Base-by-base conservation (phyloP, 2,113 vertebrate genomes). In the Bubalus kerabau region DNA sequence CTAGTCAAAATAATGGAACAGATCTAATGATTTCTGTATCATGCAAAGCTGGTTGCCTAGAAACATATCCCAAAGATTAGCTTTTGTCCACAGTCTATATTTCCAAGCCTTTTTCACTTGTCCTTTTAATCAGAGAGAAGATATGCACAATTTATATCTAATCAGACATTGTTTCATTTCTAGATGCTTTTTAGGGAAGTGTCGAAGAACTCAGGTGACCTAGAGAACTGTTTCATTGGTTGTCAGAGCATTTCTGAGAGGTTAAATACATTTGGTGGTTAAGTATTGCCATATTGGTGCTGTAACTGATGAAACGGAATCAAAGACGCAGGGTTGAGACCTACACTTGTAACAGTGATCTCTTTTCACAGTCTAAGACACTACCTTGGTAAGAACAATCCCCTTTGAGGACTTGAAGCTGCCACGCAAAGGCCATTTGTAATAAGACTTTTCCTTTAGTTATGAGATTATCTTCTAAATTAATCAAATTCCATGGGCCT, bases 61-160 rank as follows among this genome's bases (percentile, higher is more conserved):
- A 98, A 96, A 97, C 89, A 97, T 60, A 43, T 80, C 50, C 93
- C 64, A 86, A 96, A 98, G 88, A 97, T 87, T 84, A 60, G n/a
- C 78, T 97, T 94, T 93, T 89, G 57, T 48, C 82, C 40, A n/a
- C 64, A 28, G 3, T 83, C 50, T 95, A 13, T 90, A 91, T 71
- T 85, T 96, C n/a, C 46, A 21, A 93, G 62, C 36, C 71, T 89
- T 96, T 96, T 94, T 78, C 32, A 92, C 17, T 91, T 84, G 24
- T 91, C 57, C 52, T 21, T 84, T 67, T 94, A 91, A 50, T 91
- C 48, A 67, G 94, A 91, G 54, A 94, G n/a, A 93, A 6, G 19
- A 93, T 40, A 80, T 67, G 46, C 54, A 87, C 54, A 97, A 87
- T 67, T 50, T 91, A 54, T 57, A 89, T 90, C 81, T 88, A 82